Base-by-base conservation (phyloP, 2,797 vertebrate species). In the Graptemys geographica region DNA sequence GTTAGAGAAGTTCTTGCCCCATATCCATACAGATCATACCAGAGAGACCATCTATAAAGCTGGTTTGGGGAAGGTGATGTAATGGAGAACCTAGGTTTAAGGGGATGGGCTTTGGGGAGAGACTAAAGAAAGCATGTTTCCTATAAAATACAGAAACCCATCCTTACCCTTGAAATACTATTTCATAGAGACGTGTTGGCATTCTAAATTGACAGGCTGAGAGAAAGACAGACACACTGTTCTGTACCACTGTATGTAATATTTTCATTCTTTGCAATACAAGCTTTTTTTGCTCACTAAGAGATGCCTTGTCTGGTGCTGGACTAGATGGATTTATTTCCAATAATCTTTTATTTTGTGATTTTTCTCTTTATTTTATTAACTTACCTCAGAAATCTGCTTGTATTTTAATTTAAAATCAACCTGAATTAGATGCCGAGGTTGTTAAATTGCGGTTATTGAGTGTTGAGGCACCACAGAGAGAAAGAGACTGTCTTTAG, bases 121-220 rank as follows among this genome's bases (percentile, higher is more conserved):
- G 76, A 72, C 0, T 23, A 56, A 79, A 11, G 33, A n/a, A 59
- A 83, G 81, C 52, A 12, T n/a, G 3, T 44, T 28, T 19, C 59
- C 65, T 9, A 78, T 27, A 80, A 93, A 69, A 56, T 69, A 76
- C 37, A 76, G 41, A 47, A 41, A 72, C 69, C 69, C 19, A 83
- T 6, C 8, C 52, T 65, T 78, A 52, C 41, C 83, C 41, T 55
- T 74, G 79, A 86, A 80, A 80, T 47, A 76, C 2, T 3, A 56
- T 23, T 55, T 83, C 15, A 11, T 81, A 56, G 23, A 79, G 16
- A 74, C 33, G n/a, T 33, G 10, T 25, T 33, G 51, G 56, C 15
- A 21, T 85, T 85, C 37, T 79, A 62, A 85, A 59, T 15, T 80
- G 56, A 41, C 49, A 90, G 59, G 86, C 18, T 76, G 65, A 86